Conservation (phyloP, 2,888 invertebrate genomes). For the Cerceris ruficornis region DNA sequence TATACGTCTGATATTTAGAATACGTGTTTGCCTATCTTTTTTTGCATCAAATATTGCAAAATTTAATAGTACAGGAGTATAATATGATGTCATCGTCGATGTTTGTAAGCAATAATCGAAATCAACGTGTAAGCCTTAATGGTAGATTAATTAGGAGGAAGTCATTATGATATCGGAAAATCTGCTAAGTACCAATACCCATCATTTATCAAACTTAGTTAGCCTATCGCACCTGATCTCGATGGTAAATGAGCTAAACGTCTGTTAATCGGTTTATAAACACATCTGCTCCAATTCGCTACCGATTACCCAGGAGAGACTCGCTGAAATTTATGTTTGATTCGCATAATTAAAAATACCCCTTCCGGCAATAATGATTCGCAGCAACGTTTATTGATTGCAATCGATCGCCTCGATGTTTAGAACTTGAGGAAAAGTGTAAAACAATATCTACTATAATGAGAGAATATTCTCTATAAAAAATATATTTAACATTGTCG, state of each 20-base stretch:
- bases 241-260: constrained; percentile 55
- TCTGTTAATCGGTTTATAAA: constrained; percentile 40
- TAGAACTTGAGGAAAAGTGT: no score
- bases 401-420: no score
- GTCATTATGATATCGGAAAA: constrained; percentile 60
- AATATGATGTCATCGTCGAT: not conserved
- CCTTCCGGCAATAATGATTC: no score
- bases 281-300: constrained; percentile 60
- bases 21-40: no score
- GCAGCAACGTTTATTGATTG: no score
- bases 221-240: constrained; percentile 68
- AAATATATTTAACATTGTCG: no score
- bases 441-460: no score
- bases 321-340: constrained; percentile 40
- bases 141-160: constrained; percentile 47
- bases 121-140: constrained; percentile 25
- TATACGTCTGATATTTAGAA: no score
- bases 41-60: no score
- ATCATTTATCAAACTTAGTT: constrained; percentile 60
- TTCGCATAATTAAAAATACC: not conserved
- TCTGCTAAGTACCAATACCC: constrained; percentile 56
- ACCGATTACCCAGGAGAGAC: constrained; percentile 45
- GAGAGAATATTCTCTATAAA: no score
- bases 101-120: constrained; percentile 20
- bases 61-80: not conserved